Evolutionary conservation across 2,797 vertebrate genomes (phyloP).

Genomic region (Cyclopterus lumpus): DNA sequence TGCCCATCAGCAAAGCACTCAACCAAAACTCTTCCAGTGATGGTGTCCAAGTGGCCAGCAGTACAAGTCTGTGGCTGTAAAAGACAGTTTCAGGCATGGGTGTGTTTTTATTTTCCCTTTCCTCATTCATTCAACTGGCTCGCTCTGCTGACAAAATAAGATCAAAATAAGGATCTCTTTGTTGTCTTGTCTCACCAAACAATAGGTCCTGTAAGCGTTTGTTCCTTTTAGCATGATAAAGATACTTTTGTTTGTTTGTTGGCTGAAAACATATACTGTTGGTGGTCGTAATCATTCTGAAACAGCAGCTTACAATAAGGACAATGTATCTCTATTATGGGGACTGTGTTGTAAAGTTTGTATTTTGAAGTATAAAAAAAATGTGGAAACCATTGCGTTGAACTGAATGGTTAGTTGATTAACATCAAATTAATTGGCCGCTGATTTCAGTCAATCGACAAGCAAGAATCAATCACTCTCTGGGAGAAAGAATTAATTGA

Average conservation of each 20-base stretch:
- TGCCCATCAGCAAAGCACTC: constrained; percentile 5
- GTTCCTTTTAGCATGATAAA: background rate
- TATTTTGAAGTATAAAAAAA: background rate
- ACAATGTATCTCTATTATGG: background rate
- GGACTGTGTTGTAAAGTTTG: background rate
- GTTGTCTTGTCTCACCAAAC: background rate
- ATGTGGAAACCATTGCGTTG: background rate
- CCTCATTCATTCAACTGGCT: background rate
- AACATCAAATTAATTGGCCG: background rate
- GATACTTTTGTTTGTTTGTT: background rate
- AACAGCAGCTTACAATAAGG: background rate
- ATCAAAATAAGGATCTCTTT: background rate
- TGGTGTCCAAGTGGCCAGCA: constrained; percentile 12
- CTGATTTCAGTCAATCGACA: background rate
- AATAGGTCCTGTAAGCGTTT: background rate
- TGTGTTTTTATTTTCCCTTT: constrained; percentile 23
- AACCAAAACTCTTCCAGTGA: background rate
- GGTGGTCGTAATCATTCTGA: background rate
- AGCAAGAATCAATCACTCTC: background rate
- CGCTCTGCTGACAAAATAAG: background rate
- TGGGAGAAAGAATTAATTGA: background rate
- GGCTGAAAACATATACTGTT: background rate
- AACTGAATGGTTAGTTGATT: background rate
- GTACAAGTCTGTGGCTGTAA: constrained; percentile 10
- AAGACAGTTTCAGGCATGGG: constrained; percentile 20